A percentile compares a stretch with the other conserved stretches of the same genome.
These are phyloP conservation scores for Neotoxoptera formosana DNA, from an alignment of 1,140 invertebrate species.

Conservation along the genomic window DNA sequence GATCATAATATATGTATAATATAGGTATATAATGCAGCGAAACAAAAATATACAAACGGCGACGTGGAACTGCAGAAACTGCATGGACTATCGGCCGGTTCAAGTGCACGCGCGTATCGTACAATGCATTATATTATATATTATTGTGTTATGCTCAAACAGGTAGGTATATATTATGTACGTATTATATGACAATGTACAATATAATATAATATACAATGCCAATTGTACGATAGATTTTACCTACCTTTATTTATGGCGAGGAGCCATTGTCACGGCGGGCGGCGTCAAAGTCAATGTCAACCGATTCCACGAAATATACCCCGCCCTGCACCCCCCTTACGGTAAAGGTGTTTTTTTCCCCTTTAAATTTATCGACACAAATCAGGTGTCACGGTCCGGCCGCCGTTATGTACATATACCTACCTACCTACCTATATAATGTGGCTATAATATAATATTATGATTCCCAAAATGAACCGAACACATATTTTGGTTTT, in stretches of 20 bases:
- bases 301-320: conserved; percentile 11
- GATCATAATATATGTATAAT: too few relatives aligned
- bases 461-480: neutral
- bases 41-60: neutral
- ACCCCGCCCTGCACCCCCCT: neutral
- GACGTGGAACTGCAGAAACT: neutral
- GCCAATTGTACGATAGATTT: neutral
- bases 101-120: neutral
- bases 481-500: neutral
- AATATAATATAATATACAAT: neutral
- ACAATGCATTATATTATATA: too few relatives aligned
- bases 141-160: neutral
- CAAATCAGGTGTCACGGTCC: neutral
- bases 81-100: too few relatives aligned
- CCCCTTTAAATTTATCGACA: neutral
- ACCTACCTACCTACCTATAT: too few relatives aligned
- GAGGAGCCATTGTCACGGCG: neutral
- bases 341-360: conserved; percentile 35
- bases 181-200: neutral
- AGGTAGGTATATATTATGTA: too few relatives aligned
- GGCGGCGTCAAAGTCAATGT: conserved; percentile 7
- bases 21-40: neutral
- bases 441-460: too few relatives aligned
- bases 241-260: neutral
- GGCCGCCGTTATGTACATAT: neutral